Evolutionary conservation across 1,140 invertebrate species (phyloP), one percentile per base, ranked within the genome.

Genomic region (Heliconius congener): DNA sequence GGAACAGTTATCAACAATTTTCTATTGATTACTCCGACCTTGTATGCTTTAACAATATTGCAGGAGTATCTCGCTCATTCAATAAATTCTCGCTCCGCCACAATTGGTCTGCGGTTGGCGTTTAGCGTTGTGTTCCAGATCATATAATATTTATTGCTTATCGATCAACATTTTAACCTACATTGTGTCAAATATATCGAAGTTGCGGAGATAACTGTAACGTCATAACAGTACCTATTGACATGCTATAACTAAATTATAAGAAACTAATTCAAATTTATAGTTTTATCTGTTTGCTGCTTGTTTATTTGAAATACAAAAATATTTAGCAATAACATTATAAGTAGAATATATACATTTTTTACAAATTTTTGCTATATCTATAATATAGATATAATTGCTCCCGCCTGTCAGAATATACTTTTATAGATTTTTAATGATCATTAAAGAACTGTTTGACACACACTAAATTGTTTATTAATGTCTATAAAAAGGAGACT

Each of bases 101-200:
- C 78, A 79, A 74, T 74, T 79, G 73, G 78, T 79, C 46, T 66
- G 78, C 78, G 78, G 73, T 75, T 50, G 39, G 23, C 55, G 55
- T 55, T 30, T 70, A 71, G 27, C 66, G 39, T 23, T 46, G 71
- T 60, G 37, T 39, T 30, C 42, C 71, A 66, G 34, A 78, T 78
- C 34, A 78, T 66, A 74, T 78, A 30, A 73, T 73, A 78, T 78
- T 71, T 42, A 75, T 75, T 42, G 50, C 8, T 18, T 57, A 77
- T 72, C 18, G 19, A 73, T 71, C 66, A 72, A 55, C 70, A 46
- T 73, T 72, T 66, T 30, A 27, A 66, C 23, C 60, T 66, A 66
- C 11, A 27, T 66, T 66, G 11, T 13, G 3, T 9, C 23, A 16
- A 66, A 66, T 66, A 66, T 27, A 66, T 46, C n/a, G 55, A 9